phyloP scores from a whole-genome alignment of 2,888 invertebrate genomes.

The Plagodis pulveraria region DNA sequence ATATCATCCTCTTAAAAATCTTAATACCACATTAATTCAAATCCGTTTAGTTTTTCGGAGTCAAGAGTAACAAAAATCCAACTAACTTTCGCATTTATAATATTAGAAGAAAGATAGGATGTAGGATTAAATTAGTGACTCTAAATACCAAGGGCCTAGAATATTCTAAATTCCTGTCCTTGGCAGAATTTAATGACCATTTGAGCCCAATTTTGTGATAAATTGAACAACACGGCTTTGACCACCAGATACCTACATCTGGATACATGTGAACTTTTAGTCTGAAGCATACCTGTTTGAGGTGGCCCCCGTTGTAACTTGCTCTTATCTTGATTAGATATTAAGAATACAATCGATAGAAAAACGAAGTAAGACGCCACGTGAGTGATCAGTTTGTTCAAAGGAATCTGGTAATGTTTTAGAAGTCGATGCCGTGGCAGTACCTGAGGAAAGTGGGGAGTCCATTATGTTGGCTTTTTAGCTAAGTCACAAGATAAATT shows the following conservation, averaged over 20 bases:
- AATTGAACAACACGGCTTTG: too few species aligned
- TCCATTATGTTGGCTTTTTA: conserved; percentile 6
- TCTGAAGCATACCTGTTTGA: conserved; percentile 72
- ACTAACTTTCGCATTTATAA: too few species aligned
- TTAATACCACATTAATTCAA: too few species aligned
- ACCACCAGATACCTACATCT: neutral
- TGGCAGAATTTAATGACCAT: too few species aligned
- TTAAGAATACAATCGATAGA: conserved; percentile 85
- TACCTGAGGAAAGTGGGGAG: conserved; percentile 48
- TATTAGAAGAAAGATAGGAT: too few species aligned
- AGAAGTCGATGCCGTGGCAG: conserved; percentile 69
- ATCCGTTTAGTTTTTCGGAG: too few species aligned
- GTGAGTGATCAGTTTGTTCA: conserved; percentile 89
- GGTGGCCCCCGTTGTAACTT: conserved; percentile 85
- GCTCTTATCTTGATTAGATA: conserved; percentile 85
- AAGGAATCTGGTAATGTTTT: conserved; percentile 85
- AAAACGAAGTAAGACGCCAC: conserved; percentile 88
- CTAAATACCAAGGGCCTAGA: too few species aligned
- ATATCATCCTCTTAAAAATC: too few species aligned
- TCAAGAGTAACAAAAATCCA: too few species aligned
- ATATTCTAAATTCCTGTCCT: too few species aligned
- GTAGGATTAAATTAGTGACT: too few species aligned
- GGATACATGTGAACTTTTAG: neutral
- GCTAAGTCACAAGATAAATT: conserved; percentile 14
- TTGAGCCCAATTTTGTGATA: too few species aligned